Conservation (phyloP, 2,888 invertebrate genomes). For the Prosapia bicincta region DNA sequence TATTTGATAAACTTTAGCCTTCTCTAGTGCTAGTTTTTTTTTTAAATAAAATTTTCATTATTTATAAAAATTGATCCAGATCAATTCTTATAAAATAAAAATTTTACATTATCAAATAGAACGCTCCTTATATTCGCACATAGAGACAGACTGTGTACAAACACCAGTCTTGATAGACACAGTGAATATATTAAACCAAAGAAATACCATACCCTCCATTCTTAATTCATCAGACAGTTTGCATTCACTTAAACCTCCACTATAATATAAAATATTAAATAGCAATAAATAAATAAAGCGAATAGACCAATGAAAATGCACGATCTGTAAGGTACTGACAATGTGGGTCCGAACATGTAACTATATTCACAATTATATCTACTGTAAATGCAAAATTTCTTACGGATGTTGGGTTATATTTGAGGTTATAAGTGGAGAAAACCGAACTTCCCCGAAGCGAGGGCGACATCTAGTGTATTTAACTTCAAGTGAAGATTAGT, state of each 20-base stretch:
- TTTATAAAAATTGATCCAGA: background rate
- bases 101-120: too few relatives aligned
- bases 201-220: background rate
- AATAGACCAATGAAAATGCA: background rate
- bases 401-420: background rate
- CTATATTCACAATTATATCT: background rate
- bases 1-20: too few relatives aligned
- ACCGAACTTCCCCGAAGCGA: too few relatives aligned
- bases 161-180: too few relatives aligned
- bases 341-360: background rate
- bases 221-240: background rate
- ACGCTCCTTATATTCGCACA: too few relatives aligned
- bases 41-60: background rate
- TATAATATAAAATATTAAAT: background rate
- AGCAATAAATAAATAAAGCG: background rate
- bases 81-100: background rate
- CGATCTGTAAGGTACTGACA: background rate
- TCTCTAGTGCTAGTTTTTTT: too few relatives aligned
- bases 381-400: background rate
- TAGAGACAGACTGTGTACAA: too few relatives aligned
- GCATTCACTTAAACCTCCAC: background rate
- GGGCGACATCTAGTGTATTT: too few relatives aligned
- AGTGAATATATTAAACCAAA: too few relatives aligned
- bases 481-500: too few relatives aligned
- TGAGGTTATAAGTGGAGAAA: too few relatives aligned